Percentiles rank a stretch among this genome's conserved stretches.
Conservation (phyloP, 2,113 vertebrate genomes). For the Tyrannus savana region DNA sequence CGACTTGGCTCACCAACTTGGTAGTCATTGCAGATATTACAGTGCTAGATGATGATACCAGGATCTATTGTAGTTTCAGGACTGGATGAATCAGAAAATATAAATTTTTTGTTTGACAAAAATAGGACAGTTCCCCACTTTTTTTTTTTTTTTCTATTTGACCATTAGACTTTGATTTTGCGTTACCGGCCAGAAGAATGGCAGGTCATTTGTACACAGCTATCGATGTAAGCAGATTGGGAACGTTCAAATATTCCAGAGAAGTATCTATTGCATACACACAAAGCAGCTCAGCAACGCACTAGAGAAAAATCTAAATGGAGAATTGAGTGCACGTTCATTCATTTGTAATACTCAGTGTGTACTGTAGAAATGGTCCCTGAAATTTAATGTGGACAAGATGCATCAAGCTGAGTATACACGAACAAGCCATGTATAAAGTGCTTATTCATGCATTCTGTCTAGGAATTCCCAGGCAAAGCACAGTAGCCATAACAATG, state of each 20-base stretch:
- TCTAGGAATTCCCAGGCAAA: background rate
- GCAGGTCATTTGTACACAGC: background rate
- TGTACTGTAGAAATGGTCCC: background rate
- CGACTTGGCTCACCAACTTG: background rate
- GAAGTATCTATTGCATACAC: background rate
- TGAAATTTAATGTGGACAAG: background rate
- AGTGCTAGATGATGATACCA: background rate
- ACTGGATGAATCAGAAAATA: background rate
- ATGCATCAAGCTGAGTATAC: background rate
- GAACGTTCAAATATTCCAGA: background rate
- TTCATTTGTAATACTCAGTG: background rate
- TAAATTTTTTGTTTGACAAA: background rate
- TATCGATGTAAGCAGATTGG: background rate
- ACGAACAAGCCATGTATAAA: background rate
- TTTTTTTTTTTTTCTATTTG: background rate
- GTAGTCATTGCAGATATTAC: background rate
- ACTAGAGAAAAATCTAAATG: background rate
- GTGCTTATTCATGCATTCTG: background rate
- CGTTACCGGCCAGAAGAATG: background rate
- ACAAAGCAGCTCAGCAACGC: background rate
- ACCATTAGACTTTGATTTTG: background rate
- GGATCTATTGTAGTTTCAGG: background rate
- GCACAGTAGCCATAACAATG: fast-evolving
- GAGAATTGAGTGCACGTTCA: background rate
- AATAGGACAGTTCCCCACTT: background rate